Evolutionary conservation across 1,140 invertebrate species (phyloP), one percentile per base, ranked within the genome.

Genomic region (Plectus sambesii): DNA sequence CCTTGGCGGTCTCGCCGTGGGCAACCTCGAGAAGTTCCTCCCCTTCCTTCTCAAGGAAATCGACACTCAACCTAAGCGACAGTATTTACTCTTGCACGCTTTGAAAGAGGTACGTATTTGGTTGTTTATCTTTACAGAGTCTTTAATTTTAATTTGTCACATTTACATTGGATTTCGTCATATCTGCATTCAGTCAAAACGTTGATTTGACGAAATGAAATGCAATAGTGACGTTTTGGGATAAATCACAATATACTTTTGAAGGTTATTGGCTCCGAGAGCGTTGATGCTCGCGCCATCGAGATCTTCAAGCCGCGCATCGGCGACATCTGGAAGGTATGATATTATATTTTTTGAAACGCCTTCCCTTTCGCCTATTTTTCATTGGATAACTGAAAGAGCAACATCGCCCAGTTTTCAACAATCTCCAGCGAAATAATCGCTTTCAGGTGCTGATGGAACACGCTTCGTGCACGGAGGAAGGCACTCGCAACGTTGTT

Each of bases 401-500:
- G n/a, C 37, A 25, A 6, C 42, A 51, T 27, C 41, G 46, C 27
- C 25, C 56, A 1, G 57, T 60, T 33, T 56, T 49, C 53, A 17
- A n/a, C n/a, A n/a, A n/a, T n/a, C n/a, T n/a, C n/a, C n/a, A n/a
- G n/a, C n/a, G n/a, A n/a, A n/a, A n/a, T n/a, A n/a, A n/a, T 26
- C 46, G 69, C 69, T 69, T 52, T 53, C 1, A 15, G 25, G 63
- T 73, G 61, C 73, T 98, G 1, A 87, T 93, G 54, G 80, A 82
- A 60, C 88, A 97, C 68, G 92, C 87, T 58, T 87, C 96, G 69
- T 96, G 87, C 60, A 79, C 78, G 0, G 93, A 97, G 73, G 92
- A 98, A 74, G 90, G 92, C 19, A 94, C 89, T 6, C 77, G 93
- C 36, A 97, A 97, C 73, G 89, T 98, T 2, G 90, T 98, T 2